Conservation (phyloP, 2,888 invertebrate genomes). For the Andrena trimmerana region DNA sequence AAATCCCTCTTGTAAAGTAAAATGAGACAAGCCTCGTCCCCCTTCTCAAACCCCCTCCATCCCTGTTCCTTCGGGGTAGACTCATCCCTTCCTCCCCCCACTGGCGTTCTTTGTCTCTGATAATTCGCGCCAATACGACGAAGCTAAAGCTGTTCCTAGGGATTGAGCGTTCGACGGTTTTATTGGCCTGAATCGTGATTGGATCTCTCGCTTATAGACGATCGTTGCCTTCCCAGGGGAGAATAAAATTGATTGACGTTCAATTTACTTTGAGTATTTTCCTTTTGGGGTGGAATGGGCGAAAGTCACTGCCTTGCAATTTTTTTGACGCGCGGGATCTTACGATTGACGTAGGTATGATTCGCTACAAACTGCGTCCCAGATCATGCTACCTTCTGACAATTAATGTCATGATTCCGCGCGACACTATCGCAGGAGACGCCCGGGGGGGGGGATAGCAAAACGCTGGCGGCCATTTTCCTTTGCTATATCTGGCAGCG, state of each 20-base stretch:
- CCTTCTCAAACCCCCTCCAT: neutral
- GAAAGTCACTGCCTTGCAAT: too few species aligned
- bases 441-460: neutral
- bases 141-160: conserved; percentile 59
- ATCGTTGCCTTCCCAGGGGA: neutral
- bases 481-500: conserved; percentile 1
- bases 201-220: conserved; percentile 52
- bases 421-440: too few species aligned
- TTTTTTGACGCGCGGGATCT: neutral
- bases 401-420: too few species aligned
- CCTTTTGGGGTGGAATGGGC: too few species aligned
- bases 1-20: conserved; percentile 84
- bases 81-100: conserved; percentile 15
- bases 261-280: neutral
- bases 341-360: too few species aligned
- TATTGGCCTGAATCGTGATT: conserved; percentile 75
- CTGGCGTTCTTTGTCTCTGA: conserved; percentile 72
- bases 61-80: conserved; percentile 33
- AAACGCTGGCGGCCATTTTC: neutral
- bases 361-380: too few species aligned
- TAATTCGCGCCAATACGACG: conserved; percentile 79
- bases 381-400: too few species aligned
- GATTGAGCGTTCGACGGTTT: conserved; percentile 73
- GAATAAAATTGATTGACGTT: neutral
- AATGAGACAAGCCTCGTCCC: conserved; percentile 81